Evolutionary conservation across 2,113 vertebrate species (phyloP).

Genomic region (Petromus typicus): DNA sequence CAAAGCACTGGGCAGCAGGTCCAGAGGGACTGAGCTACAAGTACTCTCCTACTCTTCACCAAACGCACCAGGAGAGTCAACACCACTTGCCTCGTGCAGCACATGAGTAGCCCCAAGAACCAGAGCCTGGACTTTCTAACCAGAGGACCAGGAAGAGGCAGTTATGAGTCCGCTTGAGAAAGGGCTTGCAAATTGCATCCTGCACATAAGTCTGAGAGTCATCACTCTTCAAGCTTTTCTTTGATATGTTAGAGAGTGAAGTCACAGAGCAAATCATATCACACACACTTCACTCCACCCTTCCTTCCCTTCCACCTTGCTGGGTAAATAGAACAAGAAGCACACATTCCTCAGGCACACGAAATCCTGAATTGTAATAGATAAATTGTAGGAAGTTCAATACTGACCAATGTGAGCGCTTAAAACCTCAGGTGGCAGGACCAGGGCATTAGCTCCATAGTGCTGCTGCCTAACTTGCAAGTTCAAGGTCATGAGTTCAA

Average conservation of each 20-base stretch:
- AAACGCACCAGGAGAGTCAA: not conserved
- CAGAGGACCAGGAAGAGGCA: not conserved
- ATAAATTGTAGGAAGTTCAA: not conserved
- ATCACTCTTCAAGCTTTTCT: not conserved
- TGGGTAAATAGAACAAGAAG: not conserved
- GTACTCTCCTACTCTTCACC: accelerated
- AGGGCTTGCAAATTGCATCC: not conserved
- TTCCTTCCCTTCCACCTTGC: too few species aligned
- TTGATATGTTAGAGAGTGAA: not conserved
- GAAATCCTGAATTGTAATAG: not conserved
- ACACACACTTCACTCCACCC: too few species aligned
- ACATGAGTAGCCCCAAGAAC: accelerated
- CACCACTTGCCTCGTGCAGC: not conserved
- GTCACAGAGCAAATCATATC: not conserved
- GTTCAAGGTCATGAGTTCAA: too few species aligned
- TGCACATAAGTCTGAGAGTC: not conserved
- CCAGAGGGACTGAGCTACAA: not conserved
- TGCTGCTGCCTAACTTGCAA: too few species aligned
- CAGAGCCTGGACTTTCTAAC: not conserved
- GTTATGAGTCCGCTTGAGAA: not conserved
- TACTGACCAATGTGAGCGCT: too few species aligned
- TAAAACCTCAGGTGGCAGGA: not conserved
- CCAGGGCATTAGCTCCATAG: too few species aligned
- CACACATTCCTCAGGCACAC: not conserved
- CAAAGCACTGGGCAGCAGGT: not conserved